These are phyloP conservation scores for Cotesia glomerata DNA, from an alignment of 1,140 invertebrate species.

Conservation along the genomic window DNA sequence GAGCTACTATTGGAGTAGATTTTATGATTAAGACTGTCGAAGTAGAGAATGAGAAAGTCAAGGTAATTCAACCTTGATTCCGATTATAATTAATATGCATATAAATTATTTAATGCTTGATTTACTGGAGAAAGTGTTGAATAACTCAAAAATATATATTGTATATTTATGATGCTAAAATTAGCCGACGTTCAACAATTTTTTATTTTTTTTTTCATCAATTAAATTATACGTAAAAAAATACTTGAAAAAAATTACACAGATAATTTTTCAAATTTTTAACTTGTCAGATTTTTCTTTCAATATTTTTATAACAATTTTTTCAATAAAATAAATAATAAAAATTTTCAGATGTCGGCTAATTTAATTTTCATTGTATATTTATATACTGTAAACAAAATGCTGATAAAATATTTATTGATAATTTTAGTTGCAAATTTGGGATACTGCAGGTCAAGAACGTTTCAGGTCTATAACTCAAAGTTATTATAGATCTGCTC, in stretches of 20 bases:
- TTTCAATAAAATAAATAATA: slow-evolving; percentile 28
- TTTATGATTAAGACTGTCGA: slow-evolving; percentile 99
- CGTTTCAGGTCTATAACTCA: slow-evolving; percentile 97
- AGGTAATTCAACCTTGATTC: slow-evolving; percentile 69
- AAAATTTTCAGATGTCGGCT: too few species aligned
- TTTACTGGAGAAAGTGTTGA: not conserved
- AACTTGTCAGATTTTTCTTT: too few species aligned
- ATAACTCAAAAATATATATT: too few species aligned
- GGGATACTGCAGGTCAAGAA: slow-evolving; percentile 98
- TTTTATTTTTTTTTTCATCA: too few species aligned
- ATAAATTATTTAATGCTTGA: not conserved
- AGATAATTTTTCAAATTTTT: too few species aligned
- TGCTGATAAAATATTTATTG: not conserved
- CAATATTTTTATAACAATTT: slow-evolving; percentile 23
- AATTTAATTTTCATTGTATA: too few species aligned
- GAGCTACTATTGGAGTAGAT: slow-evolving; percentile 98
- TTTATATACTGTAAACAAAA: too few species aligned
- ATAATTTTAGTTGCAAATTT: slow-evolving; percentile 87
- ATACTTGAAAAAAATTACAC: too few species aligned
- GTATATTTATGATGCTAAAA: too few species aligned
- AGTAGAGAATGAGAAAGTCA: slow-evolving; percentile 98
- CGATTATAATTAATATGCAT: slow-evolving; percentile 24
- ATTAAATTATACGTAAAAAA: too few species aligned
- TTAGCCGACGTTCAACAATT: too few species aligned
- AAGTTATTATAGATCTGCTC: slow-evolving; percentile 96